A percentile compares a stretch with the other conserved stretches of the same genome.
phyloP scores from a whole-genome alignment of 1,140 invertebrate species.

The Alviniconcha marisindica region DNA sequence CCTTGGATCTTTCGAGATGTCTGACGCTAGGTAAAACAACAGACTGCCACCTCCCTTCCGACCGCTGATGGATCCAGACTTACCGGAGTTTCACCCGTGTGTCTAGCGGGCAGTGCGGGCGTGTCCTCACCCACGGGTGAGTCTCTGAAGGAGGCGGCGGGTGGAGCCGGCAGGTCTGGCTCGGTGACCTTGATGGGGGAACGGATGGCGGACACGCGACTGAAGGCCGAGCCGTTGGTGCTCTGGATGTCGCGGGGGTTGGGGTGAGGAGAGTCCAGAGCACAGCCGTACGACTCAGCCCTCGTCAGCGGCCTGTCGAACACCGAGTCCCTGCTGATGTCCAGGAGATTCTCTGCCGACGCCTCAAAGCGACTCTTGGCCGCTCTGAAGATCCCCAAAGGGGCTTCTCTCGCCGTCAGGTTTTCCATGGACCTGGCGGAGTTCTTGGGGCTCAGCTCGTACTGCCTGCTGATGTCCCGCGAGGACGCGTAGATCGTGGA shows the following conservation, averaged over 20 bases:
- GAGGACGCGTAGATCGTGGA: conserved; percentile 18
- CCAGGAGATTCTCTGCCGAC: not conserved
- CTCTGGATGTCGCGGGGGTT: conserved; percentile 8
- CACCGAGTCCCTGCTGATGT: not conserved
- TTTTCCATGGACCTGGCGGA: conserved; percentile 22
- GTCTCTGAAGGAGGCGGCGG: not conserved
- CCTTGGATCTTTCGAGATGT: no score
- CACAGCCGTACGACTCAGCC: not conserved
- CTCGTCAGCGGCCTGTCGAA: not conserved
- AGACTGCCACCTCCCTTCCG: no score
- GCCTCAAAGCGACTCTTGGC: no score
- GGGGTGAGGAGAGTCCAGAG: not conserved
- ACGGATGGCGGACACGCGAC: not conserved
- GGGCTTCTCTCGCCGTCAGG: not conserved
- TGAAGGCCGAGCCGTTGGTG: conserved; percentile 24
- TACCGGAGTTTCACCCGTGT: not conserved
- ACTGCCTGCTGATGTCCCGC: not conserved
- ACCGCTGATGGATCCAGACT: no score
- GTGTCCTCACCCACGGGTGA: not conserved
- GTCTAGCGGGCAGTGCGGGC: not conserved
- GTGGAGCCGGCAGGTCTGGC: not conserved
- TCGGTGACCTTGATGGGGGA: conserved; percentile 10
- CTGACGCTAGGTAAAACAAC: no score
- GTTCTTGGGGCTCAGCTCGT: not conserved
- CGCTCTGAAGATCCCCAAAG: not conserved